Conservation (phyloP, 2,888 invertebrate species). For the Acanthopleura granulata region DNA sequence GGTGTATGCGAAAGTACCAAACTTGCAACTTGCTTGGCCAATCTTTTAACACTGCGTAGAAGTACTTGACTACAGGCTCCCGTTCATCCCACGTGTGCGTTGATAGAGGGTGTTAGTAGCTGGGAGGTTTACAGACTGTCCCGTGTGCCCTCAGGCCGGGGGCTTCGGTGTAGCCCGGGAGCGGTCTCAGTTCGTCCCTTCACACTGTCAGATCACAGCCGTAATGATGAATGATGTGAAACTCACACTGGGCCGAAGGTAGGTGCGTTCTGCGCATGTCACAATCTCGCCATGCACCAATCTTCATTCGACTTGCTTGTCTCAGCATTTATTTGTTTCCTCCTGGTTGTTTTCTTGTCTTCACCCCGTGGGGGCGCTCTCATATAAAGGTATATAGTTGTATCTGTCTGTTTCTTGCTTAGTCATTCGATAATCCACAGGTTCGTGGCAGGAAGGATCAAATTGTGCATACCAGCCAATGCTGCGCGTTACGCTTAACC, state of each 20-base stretch:
- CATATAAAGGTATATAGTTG: neutral
- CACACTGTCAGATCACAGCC: neutral
- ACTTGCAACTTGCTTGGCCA: too few species aligned
- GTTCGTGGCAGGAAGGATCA: neutral
- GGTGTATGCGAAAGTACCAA: too few species aligned
- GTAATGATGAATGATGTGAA: slow-evolving; percentile 3
- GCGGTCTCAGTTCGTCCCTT: too few species aligned
- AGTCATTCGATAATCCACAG: neutral
- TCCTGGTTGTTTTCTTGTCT: neutral
- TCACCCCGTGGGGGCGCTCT: neutral
- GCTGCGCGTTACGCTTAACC: too few species aligned
- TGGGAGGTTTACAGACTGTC: too few species aligned
- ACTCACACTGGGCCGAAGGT: neutral
- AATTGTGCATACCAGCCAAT: too few species aligned
- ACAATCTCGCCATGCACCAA: neutral
- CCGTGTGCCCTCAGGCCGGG: too few species aligned
- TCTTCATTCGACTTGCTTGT: neutral
- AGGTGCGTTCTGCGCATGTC: neutral
- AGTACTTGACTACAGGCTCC: too few species aligned
- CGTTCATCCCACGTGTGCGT: too few species aligned
- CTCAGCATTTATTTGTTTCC: neutral
- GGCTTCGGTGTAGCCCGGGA: too few species aligned
- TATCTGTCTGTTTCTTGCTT: neutral
- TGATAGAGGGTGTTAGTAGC: too few species aligned
- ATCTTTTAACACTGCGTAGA: too few species aligned